Evolutionary conservation across 2,888 invertebrate genomes (phyloP), one percentile per base, ranked within the genome.

Genomic region (Macaria notata): DNA sequence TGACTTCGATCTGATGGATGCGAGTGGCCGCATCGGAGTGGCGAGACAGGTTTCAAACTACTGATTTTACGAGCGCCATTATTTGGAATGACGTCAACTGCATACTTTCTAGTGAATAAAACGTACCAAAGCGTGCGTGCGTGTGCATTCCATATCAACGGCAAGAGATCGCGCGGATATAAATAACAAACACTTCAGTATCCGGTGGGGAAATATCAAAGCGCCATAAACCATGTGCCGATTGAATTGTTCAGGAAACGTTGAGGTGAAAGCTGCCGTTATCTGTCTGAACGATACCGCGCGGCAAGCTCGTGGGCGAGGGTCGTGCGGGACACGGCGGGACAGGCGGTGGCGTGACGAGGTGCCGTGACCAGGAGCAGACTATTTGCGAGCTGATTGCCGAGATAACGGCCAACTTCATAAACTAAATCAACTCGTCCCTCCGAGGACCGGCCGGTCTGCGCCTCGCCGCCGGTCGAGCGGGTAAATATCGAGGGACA

Each of bases 231-330:
- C 58, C 52, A 60, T 59, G 47, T 4, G 19, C 54, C 50, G 62
- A 62, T 59, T 49, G 56, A 64, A 60, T 62, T 58, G 51, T 51
- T 62, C 60, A 54, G 62, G 60, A 62, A 62, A 49, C 60, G 47
- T 56, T 60, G 47, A 59, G 55, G 50, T 31, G 49, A 53, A 53
- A 59, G 48, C 50, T 58, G 46, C 19, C 60, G 62, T 61, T 64
- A 64, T 64, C 64, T 52, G 62, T 54, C 58, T 54, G 19, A 59
- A 56, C 62, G 59, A 61, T 58, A 57, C 56, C 49, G 52, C 44
- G 44, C 46, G 9, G n/a, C 49, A 43, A 46, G 46, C 9, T 43
- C 49, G 46, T 52, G 47, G 43, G 48, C 29, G 39, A 46, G 7
- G 31, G 33, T 33, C 33, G 19, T 33, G 9, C 41, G 50, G 19